phyloP scores from a whole-genome alignment of 2,797 vertebrate genomes.

The Macropodus opercularis region DNA sequence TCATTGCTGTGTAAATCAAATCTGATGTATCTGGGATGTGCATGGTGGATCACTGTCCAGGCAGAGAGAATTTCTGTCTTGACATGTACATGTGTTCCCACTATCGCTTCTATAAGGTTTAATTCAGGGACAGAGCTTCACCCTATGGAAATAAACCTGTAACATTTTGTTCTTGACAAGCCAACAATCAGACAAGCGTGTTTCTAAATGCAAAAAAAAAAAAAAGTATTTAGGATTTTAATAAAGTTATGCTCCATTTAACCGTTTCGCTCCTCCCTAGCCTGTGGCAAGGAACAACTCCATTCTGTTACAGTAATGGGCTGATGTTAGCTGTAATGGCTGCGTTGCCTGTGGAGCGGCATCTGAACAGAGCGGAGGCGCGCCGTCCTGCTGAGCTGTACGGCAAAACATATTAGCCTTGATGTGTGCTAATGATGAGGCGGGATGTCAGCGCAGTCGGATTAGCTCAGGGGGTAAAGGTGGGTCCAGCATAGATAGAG shows the following conservation, averaged over 20 bases:
- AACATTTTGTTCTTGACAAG: not conserved
- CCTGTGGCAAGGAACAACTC: constrained; percentile 17
- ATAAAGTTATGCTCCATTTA: not conserved
- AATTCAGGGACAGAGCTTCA: not conserved
- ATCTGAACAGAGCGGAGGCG: constrained; percentile 64
- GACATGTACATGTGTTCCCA: too few relatives aligned
- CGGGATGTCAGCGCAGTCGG: constrained; percentile 41
- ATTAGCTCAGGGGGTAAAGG: constrained; percentile 43
- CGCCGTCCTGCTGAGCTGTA: constrained; percentile 67
- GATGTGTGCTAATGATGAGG: constrained; percentile 76
- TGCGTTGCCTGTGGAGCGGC: constrained; percentile 46
- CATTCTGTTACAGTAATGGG: constrained; percentile 19
- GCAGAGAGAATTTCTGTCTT: not conserved
- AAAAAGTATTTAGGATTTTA: not conserved
- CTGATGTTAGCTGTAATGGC: constrained; percentile 40
- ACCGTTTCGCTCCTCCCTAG: constrained; percentile 11
- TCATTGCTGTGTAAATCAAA: too few relatives aligned
- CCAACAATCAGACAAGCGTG: not conserved
- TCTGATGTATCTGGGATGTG: not conserved
- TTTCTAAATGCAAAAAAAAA: too few relatives aligned
- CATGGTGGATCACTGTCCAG: too few relatives aligned
- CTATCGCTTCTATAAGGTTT: too few relatives aligned
- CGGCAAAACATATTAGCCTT: constrained; percentile 63
- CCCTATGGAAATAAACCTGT: not conserved
- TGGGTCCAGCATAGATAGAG: too few relatives aligned